Evolutionary conservation across 2,888 invertebrate genomes (phyloP), one percentile per base, ranked within the genome.

Genomic region (Periphyllus acericola): DNA sequence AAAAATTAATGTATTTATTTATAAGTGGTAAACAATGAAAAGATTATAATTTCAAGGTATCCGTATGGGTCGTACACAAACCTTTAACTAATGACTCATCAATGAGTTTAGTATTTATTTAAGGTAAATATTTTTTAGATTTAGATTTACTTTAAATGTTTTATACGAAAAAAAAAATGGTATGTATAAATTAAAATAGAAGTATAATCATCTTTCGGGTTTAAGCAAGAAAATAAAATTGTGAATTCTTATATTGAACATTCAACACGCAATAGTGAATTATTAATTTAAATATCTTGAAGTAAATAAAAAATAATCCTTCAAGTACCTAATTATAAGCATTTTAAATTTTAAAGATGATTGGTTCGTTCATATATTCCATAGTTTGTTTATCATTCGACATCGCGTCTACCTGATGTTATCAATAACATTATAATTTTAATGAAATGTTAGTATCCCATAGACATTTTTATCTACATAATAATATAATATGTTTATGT

Each of bases 31-130:
- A 71, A 82, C 46, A 82, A 71, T 82, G 46, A 32, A 21, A 71
- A 74, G 71, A 82, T 46, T 71, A 71, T 81, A 71, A 46, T 82
- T 82, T 82, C 81, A 82, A 82, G 68, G 81, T 46, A 21, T 71
- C 46, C 46, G 14, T 71, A 71, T 36, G 11, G 17, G 8, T n/a
- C 14, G n/a, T 71, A 71, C 46, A 6, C 0, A 46, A 32, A 46
- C 46, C 11, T 60, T 60, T 60, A 82, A 82, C 21, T 29, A 46
- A 82, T 46, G 71, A 82, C 29, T 40, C 81, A 71, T 19, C 6
- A 60, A 32, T 29, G 2, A 11, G 40, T 60, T 36, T 36, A 36
- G 55, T 25, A 36, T 80, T 68, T 29, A 21, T 46, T 71, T 82
- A 68, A 29, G 11, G 68, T 82, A 68, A 71, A 32, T 66, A 66